These are phyloP conservation scores for Agrenia bidenticulata DNA, from an alignment of 2,888 invertebrate genomes.

Conservation along the genomic window DNA sequence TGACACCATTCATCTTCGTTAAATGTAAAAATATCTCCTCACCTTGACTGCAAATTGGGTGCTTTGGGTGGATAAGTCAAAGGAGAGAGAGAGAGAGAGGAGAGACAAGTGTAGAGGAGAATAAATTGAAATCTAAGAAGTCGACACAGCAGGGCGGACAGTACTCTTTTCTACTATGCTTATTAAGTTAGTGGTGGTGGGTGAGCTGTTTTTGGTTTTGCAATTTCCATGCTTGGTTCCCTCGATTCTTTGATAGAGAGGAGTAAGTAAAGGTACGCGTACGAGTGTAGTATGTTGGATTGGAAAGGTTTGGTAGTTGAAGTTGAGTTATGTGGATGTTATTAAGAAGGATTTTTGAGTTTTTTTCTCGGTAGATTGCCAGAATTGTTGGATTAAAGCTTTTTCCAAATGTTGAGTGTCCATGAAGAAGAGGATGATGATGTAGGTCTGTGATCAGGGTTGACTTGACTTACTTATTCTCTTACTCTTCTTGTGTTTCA, in stretches of 20 bases:
- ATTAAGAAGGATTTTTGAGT: no score
- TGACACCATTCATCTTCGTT: slow-evolving; percentile 53
- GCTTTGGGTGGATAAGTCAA: slow-evolving; percentile 8
- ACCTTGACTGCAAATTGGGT: slow-evolving; percentile 39
- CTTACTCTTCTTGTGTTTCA: background rate
- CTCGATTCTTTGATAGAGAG: no score
- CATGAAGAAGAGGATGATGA: background rate
- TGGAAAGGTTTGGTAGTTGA: no score
- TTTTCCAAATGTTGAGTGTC: background rate
- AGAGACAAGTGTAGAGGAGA: background rate
- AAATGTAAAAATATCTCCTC: slow-evolving; percentile 51
- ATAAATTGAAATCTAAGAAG: slow-evolving; percentile 17
- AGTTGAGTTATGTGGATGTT: no score
- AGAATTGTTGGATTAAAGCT: slow-evolving; percentile 7
- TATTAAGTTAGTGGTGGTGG: no score
- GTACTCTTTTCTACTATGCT: no score
- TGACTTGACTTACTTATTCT: background rate
- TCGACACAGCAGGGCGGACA: background rate
- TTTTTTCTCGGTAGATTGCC: slow-evolving; percentile 5
- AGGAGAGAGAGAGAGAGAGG: background rate
- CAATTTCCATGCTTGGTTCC: no score
- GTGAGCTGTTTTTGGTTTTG: no score
- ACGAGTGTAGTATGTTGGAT: no score
- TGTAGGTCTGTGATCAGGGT: background rate
- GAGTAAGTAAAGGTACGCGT: no score